Conservation (phyloP, 2,797 vertebrate species). For the Sebastes itinus region DNA sequence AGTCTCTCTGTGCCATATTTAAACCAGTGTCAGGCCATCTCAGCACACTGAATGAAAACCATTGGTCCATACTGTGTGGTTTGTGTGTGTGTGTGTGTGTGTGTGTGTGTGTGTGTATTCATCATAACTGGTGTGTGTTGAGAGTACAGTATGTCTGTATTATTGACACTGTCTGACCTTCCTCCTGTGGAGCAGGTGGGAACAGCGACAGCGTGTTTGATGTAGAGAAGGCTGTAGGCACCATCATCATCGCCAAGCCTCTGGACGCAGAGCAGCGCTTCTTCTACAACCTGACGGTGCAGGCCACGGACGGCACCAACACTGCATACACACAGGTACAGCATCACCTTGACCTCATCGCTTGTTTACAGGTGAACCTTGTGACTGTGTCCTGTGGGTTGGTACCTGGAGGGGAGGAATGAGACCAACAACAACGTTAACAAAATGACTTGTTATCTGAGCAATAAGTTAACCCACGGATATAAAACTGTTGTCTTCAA, state of each 20-base stretch:
- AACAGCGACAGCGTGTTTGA: slow-evolving; percentile 90
- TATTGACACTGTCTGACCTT: background rate
- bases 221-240: slow-evolving; percentile 90
- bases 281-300: slow-evolving; percentile 92
- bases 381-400: background rate
- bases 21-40: background rate
- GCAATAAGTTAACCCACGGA: background rate
- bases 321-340: slow-evolving; percentile 89
- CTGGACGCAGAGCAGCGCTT: slow-evolving; percentile 93
- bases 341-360: background rate
- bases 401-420: background rate
- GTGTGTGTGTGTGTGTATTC: slow-evolving; percentile 15
- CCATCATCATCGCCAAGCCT: slow-evolving; percentile 93
- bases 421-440: background rate
- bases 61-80: background rate
- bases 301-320: slow-evolving; percentile 92
- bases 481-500: background rate
- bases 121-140: background rate
- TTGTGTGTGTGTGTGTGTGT: background rate
- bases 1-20: background rate
- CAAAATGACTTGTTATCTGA: background rate
- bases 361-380: background rate
- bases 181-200: slow-evolving; percentile 66
- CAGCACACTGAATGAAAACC: slow-evolving; percentile 24
- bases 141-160: background rate